Evolutionary conservation across 2,888 invertebrate species (phyloP).

Genomic region (Lepidochrysops patricia): DNA sequence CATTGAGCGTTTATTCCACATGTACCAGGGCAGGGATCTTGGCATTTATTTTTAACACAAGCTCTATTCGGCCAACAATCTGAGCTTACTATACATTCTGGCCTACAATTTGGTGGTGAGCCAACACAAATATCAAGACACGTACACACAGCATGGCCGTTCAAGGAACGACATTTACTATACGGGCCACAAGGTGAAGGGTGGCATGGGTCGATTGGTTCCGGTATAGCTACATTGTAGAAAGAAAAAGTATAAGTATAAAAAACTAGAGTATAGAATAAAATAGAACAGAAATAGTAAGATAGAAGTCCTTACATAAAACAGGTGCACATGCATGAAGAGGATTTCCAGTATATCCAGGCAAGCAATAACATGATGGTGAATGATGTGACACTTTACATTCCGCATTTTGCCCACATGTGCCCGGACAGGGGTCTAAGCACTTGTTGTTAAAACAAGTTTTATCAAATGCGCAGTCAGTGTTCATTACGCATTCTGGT

Average conservation of each 20-base stretch:
- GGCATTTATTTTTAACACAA: conserved; percentile 85
- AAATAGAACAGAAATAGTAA: conserved; percentile 43
- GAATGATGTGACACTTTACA: conserved; percentile 84
- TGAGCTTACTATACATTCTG: conserved; percentile 85
- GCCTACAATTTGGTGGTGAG: conserved; percentile 83
- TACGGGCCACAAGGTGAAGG: conserved; percentile 87
- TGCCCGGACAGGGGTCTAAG: conserved; percentile 84
- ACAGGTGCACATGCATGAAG: conserved; percentile 77
- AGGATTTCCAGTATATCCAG: conserved; percentile 82
- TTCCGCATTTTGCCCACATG: conserved; percentile 84
- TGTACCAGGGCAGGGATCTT: conserved; percentile 83
- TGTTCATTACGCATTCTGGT: conserved; percentile 87
- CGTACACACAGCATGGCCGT: conserved; percentile 84
- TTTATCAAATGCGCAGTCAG: conserved; percentile 80
- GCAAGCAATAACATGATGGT: conserved; percentile 83
- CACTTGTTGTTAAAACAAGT: conserved; percentile 87
- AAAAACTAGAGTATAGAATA: conserved; percentile 32
- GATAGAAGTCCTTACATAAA: conserved; percentile 73
- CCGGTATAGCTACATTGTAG: conserved; percentile 56
- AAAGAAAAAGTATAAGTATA: conserved; percentile 36
- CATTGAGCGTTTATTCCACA: conserved; percentile 86
- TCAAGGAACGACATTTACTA: conserved; percentile 81
- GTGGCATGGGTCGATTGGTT: conserved; percentile 78
- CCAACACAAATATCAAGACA: conserved; percentile 83
- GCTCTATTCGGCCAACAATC: conserved; percentile 84